Percentiles rank a stretch among this genome's conserved stretches.
These are phyloP conservation scores for Dysmachus trigonus DNA, from an alignment of 2,888 invertebrate species.

Conservation along the genomic window DNA sequence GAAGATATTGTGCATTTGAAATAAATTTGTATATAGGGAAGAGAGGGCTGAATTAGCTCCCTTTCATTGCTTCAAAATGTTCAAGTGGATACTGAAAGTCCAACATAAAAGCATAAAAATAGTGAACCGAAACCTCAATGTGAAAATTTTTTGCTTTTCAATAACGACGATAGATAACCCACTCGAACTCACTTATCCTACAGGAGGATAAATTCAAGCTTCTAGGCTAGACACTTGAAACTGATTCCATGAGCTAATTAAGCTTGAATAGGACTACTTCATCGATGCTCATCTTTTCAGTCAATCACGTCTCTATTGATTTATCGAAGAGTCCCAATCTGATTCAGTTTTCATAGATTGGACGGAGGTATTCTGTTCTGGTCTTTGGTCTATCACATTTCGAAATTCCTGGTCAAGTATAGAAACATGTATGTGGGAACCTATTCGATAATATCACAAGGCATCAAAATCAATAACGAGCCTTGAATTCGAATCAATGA, in stretches of 20 bases:
- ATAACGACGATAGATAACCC: background rate
- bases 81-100: background rate
- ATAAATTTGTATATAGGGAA: background rate
- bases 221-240: background rate
- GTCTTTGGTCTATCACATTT: background rate
- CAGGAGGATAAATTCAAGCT: background rate
- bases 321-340: background rate
- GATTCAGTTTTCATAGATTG: background rate
- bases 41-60: background rate
- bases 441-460: slow-evolving; percentile 16
- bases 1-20: background rate
- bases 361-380: background rate
- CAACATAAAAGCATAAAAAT: background rate
- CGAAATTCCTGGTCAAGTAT: background rate
- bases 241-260: slow-evolving; percentile 5
- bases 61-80: background rate
- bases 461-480: slow-evolving; percentile 9
- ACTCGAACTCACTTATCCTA: background rate
- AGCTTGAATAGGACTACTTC: background rate
- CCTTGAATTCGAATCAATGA: background rate
- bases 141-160: background rate
- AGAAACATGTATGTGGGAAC: background rate
- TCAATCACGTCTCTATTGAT: slow-evolving; percentile 5
- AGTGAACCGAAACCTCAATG: background rate
- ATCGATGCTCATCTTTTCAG: slow-evolving; percentile 2